Conservation (phyloP, 2,888 invertebrate genomes). For the Liopterus haemorrhoidalis region DNA sequence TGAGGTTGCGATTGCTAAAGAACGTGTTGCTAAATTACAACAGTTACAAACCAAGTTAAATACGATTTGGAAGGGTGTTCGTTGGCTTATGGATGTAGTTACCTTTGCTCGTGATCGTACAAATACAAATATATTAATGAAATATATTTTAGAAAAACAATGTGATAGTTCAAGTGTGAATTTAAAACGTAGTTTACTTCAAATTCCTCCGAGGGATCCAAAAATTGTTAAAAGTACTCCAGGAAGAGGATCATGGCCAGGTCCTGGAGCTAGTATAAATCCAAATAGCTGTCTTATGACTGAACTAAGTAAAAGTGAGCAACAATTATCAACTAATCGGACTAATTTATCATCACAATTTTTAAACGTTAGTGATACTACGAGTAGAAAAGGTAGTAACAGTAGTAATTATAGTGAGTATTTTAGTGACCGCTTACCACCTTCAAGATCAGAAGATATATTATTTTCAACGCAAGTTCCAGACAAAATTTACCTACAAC, state of each 20-base stretch:
- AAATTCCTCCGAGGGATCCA: slow-evolving; percentile 64
- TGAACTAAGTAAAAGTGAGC: slow-evolving; percentile 81
- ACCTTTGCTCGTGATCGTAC: slow-evolving; percentile 83
- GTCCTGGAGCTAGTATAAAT: slow-evolving; percentile 60
- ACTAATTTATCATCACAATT: slow-evolving; percentile 53
- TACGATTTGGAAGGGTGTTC: slow-evolving; percentile 83
- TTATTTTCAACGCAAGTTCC: slow-evolving; percentile 46
- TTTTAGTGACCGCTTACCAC: slow-evolving; percentile 54
- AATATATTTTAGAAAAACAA: slow-evolving; percentile 42
- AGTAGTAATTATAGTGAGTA: slow-evolving; percentile 42
- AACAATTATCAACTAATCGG: slow-evolving; percentile 58
- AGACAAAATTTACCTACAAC: no score
- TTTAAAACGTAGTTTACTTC: slow-evolving; percentile 55
- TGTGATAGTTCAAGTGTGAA: slow-evolving; percentile 39
- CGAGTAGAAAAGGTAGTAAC: slow-evolving; percentile 43
- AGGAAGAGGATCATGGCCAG: slow-evolving; percentile 81
- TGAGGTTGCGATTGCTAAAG: slow-evolving; percentile 81
- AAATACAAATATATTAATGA: slow-evolving; percentile 41
- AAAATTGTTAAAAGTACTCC: slow-evolving; percentile 71
- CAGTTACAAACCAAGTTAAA: slow-evolving; percentile 83
- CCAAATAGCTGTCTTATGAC: slow-evolving; percentile 44
- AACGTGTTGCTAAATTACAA: slow-evolving; percentile 72
- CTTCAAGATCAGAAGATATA: slow-evolving; percentile 76
- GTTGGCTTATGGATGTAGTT: slow-evolving; percentile 96
- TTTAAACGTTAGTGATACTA: slow-evolving; percentile 46